phyloP scores from a whole-genome alignment of 1,140 invertebrate genomes.

The Seison nebaliae region DNA sequence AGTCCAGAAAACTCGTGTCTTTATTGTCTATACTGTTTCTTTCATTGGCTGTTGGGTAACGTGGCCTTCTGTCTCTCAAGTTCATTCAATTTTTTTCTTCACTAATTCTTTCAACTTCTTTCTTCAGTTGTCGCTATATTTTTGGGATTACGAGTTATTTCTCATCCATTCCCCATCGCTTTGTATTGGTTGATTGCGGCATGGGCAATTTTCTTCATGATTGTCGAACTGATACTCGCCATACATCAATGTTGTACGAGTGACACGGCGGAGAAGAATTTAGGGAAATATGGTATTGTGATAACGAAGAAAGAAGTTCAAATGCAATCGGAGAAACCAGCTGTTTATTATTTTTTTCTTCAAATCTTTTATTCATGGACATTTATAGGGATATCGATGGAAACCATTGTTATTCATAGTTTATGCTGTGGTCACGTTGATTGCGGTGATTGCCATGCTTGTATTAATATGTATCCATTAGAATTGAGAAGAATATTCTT shows the following conservation, averaged over 20 bases:
- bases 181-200: constrained; percentile 9
- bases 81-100: background rate
- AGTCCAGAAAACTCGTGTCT: constrained; percentile 1
- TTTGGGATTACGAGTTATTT: constrained; percentile 7
- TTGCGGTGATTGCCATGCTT: too few species aligned
- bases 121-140: constrained; percentile 8
- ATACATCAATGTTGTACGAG: constrained; percentile 12
- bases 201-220: constrained; percentile 13
- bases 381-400: too few species aligned
- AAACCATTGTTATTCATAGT: too few species aligned
- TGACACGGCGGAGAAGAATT: too few species aligned
- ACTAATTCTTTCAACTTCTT: background rate
- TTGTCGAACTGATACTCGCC: constrained; percentile 10
- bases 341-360: too few species aligned
- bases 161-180: constrained; percentile 4
- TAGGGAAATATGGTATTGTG: too few species aligned
- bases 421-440: too few species aligned
- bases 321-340: too few species aligned
- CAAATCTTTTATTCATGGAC: too few species aligned
- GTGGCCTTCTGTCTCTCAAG: constrained; percentile 11
- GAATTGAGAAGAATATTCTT: too few species aligned
- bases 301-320: too few species aligned
- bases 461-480: too few species aligned
- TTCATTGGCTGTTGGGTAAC: constrained; percentile 8
- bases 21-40: constrained; percentile 10